A percentile compares a stretch with the other conserved stretches of the same genome.
phyloP scores from a whole-genome alignment of 2,888 invertebrate genomes.

The Eueremaeus valkanovi region DNA sequence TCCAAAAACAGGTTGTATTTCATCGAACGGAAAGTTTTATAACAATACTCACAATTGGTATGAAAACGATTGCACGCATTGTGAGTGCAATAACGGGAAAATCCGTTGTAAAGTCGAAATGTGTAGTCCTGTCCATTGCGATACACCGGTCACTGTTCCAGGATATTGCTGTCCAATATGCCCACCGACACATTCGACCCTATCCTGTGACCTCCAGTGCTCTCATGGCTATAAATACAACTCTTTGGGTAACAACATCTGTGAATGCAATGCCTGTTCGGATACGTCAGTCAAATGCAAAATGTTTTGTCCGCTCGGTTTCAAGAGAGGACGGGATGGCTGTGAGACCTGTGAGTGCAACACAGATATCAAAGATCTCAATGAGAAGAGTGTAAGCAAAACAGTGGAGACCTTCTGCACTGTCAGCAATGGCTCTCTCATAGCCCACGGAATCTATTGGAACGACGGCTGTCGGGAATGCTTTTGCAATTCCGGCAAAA shows the following conservation, averaged over 20 bases:
- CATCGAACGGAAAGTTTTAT: background rate
- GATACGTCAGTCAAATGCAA: background rate
- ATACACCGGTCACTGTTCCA: background rate
- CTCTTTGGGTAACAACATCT: background rate
- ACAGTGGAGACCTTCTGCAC: background rate
- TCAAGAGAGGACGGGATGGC: background rate
- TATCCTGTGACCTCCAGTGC: background rate
- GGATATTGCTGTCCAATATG: background rate
- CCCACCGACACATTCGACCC: background rate
- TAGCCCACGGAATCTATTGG: background rate
- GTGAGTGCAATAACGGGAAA: constrained; percentile 3
- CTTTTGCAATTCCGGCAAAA: background rate
- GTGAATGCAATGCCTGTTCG: background rate
- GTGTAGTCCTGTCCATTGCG: background rate
- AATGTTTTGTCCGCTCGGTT: background rate
- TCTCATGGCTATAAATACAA: background rate
- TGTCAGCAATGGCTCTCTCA: background rate
- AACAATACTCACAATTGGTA: constrained; percentile 13
- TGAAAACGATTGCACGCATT: background rate
- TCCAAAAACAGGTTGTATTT: constrained; percentile 3
- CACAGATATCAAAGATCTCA: background rate
- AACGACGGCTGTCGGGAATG: background rate
- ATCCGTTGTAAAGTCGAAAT: background rate
- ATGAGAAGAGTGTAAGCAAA: background rate
- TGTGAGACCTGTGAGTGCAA: background rate